Percentiles rank a stretch among this genome's conserved stretches.
Evolutionary conservation across 1,140 invertebrate genomes (phyloP).

Genomic region (Drosophila ercepeae): DNA sequence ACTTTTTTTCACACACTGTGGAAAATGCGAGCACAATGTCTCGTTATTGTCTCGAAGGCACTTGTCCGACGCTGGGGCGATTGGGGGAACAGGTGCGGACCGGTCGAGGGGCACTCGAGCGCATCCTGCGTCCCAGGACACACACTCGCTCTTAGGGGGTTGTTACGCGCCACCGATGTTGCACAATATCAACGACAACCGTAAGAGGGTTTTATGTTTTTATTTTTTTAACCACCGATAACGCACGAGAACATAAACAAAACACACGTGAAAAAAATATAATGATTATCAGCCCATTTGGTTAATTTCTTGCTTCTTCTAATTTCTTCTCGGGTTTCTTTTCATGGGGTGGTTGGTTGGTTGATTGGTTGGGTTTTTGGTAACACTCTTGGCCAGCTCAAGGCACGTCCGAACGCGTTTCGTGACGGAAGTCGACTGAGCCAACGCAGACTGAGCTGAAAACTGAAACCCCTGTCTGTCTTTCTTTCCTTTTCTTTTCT

Average conservation of each 20-base stretch:
- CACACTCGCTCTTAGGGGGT: not conserved
- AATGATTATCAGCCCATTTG: slow-evolving; percentile 26
- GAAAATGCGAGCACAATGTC: not conserved
- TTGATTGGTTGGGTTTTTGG: not conserved
- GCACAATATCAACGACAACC: not conserved
- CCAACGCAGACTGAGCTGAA: slow-evolving; percentile 43
- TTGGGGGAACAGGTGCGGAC: slow-evolving; percentile 65
- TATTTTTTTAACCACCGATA: not conserved
- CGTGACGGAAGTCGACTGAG: slow-evolving; percentile 77
- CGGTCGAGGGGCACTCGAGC: slow-evolving; percentile 52
- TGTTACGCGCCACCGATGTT: slow-evolving; percentile 61
- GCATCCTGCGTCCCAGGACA: slow-evolving; percentile 60
- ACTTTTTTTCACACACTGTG: slow-evolving; percentile 53
- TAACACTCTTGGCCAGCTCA: slow-evolving; percentile 8
- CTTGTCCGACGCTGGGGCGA: not conserved
- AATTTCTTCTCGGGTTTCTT: slow-evolving; percentile 19
- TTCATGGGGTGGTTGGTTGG: not conserved
- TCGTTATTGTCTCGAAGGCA: slow-evolving; percentile 20
- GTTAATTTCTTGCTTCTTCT: slow-evolving; percentile 23
- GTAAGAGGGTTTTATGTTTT: not conserved
- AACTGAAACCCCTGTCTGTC: slow-evolving; percentile 20
- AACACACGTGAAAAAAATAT: slow-evolving; percentile 8
- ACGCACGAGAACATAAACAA: slow-evolving; percentile 36
- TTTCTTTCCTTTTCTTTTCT: slow-evolving; percentile 12
- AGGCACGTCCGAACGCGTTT: slow-evolving; percentile 71